phyloP scores from a whole-genome alignment of 2,888 invertebrate genomes.

The Frankliniella intonsa region DNA sequence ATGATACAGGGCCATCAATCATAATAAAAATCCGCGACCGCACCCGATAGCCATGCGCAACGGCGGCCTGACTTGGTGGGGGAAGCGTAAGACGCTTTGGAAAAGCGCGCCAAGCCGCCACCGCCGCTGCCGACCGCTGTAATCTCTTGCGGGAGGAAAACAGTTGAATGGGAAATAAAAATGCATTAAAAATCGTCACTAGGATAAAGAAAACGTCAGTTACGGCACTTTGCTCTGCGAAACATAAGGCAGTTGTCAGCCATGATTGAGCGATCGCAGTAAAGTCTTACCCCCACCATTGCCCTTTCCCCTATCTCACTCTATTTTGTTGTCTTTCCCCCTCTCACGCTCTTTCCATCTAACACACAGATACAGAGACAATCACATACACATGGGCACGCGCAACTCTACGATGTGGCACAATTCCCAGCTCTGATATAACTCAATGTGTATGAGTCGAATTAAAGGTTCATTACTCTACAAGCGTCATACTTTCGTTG shows the following conservation, averaged over 20 bases:
- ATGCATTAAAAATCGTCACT: conserved; percentile 9
- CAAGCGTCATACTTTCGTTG: too few relatives aligned
- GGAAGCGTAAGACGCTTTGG: neutral
- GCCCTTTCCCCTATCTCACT: neutral
- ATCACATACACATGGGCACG: neutral
- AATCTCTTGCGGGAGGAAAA: neutral
- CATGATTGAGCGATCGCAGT: neutral
- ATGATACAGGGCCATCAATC: conserved; percentile 8
- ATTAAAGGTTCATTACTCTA: too few relatives aligned
- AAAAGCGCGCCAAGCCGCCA: neutral
- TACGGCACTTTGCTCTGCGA: neutral
- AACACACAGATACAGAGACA: neutral
- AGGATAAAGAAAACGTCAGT: neutral
- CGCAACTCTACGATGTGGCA: neutral
- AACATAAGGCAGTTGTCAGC: neutral
- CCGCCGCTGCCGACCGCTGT: neutral
- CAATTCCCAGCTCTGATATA: too few relatives aligned
- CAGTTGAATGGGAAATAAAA: conserved; percentile 25
- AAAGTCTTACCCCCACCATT: neutral
- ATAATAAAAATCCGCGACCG: conserved; percentile 22
- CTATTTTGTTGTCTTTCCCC: neutral
- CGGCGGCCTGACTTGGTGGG: neutral
- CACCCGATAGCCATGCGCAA: neutral
- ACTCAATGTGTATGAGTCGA: too few relatives aligned
- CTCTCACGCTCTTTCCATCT: neutral